Percentiles rank a stretch among this genome's conserved stretches.
These are phyloP conservation scores for Rhabdornis inornatus DNA, from an alignment of 2,113 vertebrate genomes.

Conservation along the genomic window DNA sequence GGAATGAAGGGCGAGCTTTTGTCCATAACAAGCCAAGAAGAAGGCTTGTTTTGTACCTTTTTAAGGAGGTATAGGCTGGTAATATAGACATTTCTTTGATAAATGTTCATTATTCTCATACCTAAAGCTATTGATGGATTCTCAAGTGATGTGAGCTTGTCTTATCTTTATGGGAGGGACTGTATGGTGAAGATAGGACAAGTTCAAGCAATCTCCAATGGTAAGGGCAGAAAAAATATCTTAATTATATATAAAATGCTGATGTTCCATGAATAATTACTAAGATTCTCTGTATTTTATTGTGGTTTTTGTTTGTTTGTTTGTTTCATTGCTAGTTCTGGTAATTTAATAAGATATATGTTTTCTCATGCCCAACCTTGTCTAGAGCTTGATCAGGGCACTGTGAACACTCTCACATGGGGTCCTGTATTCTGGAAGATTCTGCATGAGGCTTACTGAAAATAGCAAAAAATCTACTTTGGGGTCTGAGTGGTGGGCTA, in stretches of 20 bases:
- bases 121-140: background rate
- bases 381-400: background rate
- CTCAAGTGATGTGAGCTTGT: background rate
- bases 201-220: background rate
- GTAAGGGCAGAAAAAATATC: background rate
- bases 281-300: background rate
- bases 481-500: background rate
- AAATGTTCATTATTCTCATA: background rate
- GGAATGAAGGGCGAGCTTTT: background rate
- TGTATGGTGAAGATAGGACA: background rate
- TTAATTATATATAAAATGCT: background rate
- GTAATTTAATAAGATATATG: background rate
- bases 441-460: background rate
- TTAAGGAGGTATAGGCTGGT: background rate
- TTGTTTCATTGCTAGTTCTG: background rate
- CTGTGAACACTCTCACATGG: background rate
- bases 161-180: background rate
- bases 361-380: accelerated
- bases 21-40: background rate
- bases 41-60: background rate
- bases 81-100: background rate
- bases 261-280: background rate
- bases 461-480: background rate
- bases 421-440: background rate
- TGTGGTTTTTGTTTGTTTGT: background rate